These are phyloP conservation scores for Glaucomys volans DNA, from an alignment of 2,113 vertebrate genomes.

Conservation along the genomic window DNA sequence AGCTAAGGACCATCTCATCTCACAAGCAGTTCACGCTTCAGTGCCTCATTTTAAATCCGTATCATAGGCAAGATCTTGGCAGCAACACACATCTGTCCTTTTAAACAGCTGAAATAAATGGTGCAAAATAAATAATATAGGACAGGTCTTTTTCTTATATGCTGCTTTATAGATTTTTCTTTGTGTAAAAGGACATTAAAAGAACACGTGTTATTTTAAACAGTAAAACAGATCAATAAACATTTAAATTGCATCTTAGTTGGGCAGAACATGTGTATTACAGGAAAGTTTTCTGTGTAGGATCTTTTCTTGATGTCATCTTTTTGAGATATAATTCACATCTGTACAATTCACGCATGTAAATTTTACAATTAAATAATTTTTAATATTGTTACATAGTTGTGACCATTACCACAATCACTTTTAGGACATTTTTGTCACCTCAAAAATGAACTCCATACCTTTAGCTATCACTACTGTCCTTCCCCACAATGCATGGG, in stretches of 20 bases:
- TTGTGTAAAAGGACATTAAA: slow-evolving; percentile 8
- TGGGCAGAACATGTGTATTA: background rate
- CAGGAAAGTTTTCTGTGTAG: background rate
- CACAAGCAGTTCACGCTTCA: background rate
- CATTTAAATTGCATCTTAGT: background rate
- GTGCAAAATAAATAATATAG: slow-evolving; percentile 26
- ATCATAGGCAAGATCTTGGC: slow-evolving; percentile 22
- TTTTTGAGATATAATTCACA: background rate
- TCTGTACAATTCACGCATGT: background rate
- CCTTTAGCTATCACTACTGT: background rate
- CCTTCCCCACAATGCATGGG: rapidly evolving
- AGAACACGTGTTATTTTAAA: slow-evolving; percentile 11
- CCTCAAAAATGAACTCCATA: background rate
- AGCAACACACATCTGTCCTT: background rate
- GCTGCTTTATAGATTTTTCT: background rate
- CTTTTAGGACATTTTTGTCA: slow-evolving; percentile 12
- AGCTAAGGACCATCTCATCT: background rate
- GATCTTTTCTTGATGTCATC: background rate
- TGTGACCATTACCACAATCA: background rate
- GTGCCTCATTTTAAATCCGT: slow-evolving; percentile 6
- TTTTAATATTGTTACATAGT: slow-evolving; percentile 6
- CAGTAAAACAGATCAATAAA: background rate
- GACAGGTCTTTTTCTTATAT: background rate
- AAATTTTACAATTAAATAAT: background rate
- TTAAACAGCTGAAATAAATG: slow-evolving; percentile 39